These are phyloP conservation scores for Choloepus didactylus DNA, from an alignment of 2,797 vertebrate species.

Conservation along the genomic window DNA sequence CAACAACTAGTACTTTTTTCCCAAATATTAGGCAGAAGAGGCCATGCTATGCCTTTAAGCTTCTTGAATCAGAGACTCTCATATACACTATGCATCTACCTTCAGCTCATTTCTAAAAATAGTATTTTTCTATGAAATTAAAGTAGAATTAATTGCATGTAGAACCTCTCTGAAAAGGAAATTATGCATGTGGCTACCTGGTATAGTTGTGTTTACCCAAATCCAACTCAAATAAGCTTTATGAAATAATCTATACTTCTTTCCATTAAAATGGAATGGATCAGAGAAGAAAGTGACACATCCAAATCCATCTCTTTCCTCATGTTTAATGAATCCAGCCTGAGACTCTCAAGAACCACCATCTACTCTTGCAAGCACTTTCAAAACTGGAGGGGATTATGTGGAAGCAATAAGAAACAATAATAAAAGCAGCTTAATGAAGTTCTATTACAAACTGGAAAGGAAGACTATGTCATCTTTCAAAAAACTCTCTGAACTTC, in stretches of 20 bases:
- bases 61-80: background rate
- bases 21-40: background rate
- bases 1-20: background rate
- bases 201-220: slow-evolving; percentile 67
- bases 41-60: background rate
- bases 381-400: background rate
- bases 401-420: slow-evolving; percentile 38
- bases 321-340: slow-evolving; percentile 25
- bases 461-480: background rate
- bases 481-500: slow-evolving; percentile 14
- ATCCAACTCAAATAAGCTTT: slow-evolving; percentile 1
- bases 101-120: background rate
- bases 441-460: background rate
- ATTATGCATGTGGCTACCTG: slow-evolving; percentile 53
- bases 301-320: slow-evolving; percentile 52
- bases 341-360: background rate
- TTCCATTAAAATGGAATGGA: slow-evolving; percentile 60
- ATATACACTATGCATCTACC: background rate
- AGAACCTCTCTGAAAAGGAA: background rate
- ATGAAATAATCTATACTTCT: slow-evolving; percentile 60
- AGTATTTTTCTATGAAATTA: background rate
- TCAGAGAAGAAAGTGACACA: slow-evolving; percentile 52
- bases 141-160: slow-evolving; percentile 25
- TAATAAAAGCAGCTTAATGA: background rate
- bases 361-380: slow-evolving; percentile 54